Percentiles rank a stretch among this genome's conserved stretches.
phyloP scores from a whole-genome alignment of 1,140 invertebrate genomes.

The Pentalonia nigronervosa region DNA sequence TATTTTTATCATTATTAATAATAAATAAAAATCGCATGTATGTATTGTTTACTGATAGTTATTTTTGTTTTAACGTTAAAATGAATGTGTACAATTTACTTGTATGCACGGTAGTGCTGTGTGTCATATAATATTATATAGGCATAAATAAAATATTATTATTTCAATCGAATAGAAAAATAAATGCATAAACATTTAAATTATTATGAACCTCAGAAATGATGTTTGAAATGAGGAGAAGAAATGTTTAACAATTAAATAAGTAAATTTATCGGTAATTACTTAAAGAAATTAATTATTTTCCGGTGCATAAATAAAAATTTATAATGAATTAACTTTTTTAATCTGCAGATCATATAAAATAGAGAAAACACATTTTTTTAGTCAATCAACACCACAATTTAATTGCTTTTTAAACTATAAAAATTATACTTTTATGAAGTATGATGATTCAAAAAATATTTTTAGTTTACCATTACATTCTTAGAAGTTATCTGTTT shows the following conservation, averaged over 20 bases:
- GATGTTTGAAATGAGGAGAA: neutral
- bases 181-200: neutral
- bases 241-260: neutral
- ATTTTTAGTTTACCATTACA: neutral
- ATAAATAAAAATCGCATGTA: neutral
- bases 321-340: conserved; percentile 10
- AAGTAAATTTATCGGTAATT: neutral
- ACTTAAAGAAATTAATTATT: neutral
- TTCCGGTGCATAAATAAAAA: neutral
- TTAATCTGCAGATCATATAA: neutral
- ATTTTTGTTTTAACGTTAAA: neutral
- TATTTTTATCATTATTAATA: neutral
- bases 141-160: neutral
- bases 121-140: neutral
- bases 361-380: neutral
- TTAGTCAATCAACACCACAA: neutral
- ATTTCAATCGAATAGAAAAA: neutral
- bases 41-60: neutral
- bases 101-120: neutral
- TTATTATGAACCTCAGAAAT: neutral
- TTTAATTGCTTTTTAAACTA: neutral
- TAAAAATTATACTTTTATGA: neutral
- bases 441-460: neutral
- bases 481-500: neutral
- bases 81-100: neutral